Evolutionary conservation across 2,888 invertebrate species (phyloP), one percentile per base, ranked within the genome.

Genomic region (Zootermopsis nevadensis): DNA sequence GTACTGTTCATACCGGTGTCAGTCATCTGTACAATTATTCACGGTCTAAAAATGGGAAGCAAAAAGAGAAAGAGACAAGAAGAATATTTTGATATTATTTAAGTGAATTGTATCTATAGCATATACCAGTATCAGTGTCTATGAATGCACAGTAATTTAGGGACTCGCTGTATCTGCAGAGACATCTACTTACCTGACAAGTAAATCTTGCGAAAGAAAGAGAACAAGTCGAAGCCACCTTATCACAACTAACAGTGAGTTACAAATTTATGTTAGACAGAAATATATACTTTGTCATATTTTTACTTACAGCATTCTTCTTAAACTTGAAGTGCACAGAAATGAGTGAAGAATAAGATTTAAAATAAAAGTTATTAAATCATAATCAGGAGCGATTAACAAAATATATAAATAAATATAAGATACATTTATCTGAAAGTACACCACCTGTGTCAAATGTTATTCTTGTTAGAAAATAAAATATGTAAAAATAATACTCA

Each of bases 111-210:
- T 69, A 6, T 30, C 22, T 33, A 31, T 33, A 15, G 15, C 33
- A 33, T 2, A 31, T 33, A 22, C 22, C 33, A 33, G n/a, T 33
- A 33, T 12, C 2, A 3, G 69, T 69, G 69, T 69, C 15, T 69
- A 31, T 69, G 22, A 1, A 69, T 69, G 69, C 19, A 15, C 69
- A 7, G 69, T 69, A 69, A 69, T 33, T 69, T 69, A 60, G 60
- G n/a, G 12, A 60, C n/a, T n/a, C n/a, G 60, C 27, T 2, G 33
- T 69, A 69, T 33, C 33, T 69, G 22, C 33, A 69, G 69, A 69
- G 69, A 31, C 69, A 69, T 67, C 67, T 67, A 67, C 33, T 69
- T 69, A 33, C 69, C 69, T 69, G 69, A 12, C 69, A 69, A 69
- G 33, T 31, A 69, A n/a, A 31, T 22, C 33, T 10, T 15, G 69